phyloP scores from a whole-genome alignment of 35 echinoderm and acorn worm genomes.

The Chiridota heheva region DNA sequence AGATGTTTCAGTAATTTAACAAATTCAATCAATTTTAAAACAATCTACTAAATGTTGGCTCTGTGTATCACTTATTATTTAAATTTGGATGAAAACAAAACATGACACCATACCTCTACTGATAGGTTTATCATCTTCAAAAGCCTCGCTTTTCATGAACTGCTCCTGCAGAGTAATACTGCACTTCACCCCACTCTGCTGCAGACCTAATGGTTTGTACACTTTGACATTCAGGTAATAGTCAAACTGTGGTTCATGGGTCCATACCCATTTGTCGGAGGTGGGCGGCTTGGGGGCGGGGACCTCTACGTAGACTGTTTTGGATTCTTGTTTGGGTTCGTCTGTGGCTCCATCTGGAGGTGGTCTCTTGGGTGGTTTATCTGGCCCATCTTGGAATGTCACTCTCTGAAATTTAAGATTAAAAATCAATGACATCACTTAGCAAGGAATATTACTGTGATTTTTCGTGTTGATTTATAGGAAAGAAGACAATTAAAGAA shows the following conservation, averaged over 20 bases:
- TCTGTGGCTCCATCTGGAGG: background rate
- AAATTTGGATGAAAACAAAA: too few species aligned
- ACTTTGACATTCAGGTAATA: slow-evolving; percentile 77
- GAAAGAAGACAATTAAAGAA: too few species aligned
- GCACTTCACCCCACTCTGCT: slow-evolving; percentile 55
- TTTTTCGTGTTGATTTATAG: too few species aligned
- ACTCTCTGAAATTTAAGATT: slow-evolving; percentile 64
- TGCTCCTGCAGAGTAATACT: slow-evolving; percentile 77
- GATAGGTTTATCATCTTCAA: background rate
- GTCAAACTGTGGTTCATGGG: slow-evolving; percentile 91
- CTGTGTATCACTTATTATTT: too few species aligned
- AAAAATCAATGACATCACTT: background rate
- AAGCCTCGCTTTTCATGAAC: slow-evolving; percentile 68
- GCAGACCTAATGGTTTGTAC: slow-evolving; percentile 65
- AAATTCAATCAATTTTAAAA: too few species aligned
- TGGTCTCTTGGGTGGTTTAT: too few species aligned
- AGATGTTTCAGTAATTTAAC: too few species aligned
- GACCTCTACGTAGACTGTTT: slow-evolving; percentile 68
- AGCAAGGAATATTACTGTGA: too few species aligned
- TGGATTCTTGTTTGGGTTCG: slow-evolving; percentile 13
- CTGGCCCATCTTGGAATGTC: slow-evolving; percentile 79
- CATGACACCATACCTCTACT: slow-evolving; percentile 3
- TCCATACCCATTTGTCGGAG: slow-evolving; percentile 70
- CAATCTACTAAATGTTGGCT: too few species aligned
- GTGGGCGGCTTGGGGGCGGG: slow-evolving; percentile 77